phyloP scores from a whole-genome alignment of 2,113 vertebrate genomes.

The Grammomys surdaster region DNA sequence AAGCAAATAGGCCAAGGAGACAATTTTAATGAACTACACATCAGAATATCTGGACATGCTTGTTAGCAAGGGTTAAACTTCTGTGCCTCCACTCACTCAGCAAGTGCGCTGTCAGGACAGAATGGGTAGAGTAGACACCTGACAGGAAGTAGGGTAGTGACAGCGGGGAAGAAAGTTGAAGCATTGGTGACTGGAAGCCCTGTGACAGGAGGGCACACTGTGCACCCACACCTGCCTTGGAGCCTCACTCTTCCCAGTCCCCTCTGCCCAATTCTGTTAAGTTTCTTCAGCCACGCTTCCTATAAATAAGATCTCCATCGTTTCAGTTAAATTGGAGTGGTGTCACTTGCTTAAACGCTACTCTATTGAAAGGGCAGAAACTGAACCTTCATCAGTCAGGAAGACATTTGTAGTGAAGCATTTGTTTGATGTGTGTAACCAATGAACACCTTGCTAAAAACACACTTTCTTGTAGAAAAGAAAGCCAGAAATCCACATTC shows the following conservation, averaged over 20 bases:
- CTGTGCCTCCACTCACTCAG: background rate
- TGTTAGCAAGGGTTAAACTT: background rate
- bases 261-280: background rate
- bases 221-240: background rate
- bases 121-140: background rate
- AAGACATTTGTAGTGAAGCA: background rate
- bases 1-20: background rate
- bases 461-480: background rate
- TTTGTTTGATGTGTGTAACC: background rate
- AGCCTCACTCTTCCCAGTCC: background rate
- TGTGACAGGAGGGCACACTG: background rate
- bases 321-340: background rate
- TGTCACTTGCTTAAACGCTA: background rate
- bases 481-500: background rate
- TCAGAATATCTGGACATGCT: background rate
- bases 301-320: background rate
- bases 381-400: constrained; percentile 1
- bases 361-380: background rate
- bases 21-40: background rate
- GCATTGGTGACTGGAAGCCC: background rate
- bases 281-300: background rate
- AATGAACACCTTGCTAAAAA: background rate
- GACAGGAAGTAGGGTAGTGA: background rate
- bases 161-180: background rate
- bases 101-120: background rate